Base-by-base conservation (phyloP, 64 coral and sea anemone species). In the Stichodactyla helianthus region DNA sequence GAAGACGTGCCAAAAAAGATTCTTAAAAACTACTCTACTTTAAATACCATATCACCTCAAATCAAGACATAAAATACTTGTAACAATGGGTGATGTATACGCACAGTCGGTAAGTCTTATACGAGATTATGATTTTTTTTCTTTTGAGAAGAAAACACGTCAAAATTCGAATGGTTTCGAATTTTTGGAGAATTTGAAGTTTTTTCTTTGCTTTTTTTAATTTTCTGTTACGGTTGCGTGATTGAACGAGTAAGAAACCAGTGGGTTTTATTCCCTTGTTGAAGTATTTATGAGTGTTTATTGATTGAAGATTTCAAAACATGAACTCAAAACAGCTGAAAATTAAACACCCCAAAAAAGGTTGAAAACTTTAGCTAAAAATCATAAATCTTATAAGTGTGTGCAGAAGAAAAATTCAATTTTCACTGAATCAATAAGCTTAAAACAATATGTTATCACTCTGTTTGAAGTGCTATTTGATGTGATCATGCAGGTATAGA, bases 11-110 rank as follows among this genome's bases (percentile, higher is more conserved):
- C 15, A 25, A 56, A 70, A 53, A 89, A 55, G 6, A 26, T 9
- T 14, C 17, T 20, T 53, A 65, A 16, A 68, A 86, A 53, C 53
- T 87, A 79, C 83, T 71, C 10, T 26, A 27, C 18, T 62, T 17
- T 54, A 31, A 57, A 1, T 18, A 84, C 55, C 25, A 31, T 12
- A 58, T 20, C 22, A 84, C 17, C 22, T 63, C 22, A 61, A 25
- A 44, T 35, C 31, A 61, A 84, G 20, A 25, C 5, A 17, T 4
- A 31, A 63, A 35, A 63, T 51, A 53, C n/a, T 25, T 84, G 6
- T 22, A 6, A 84, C 59, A 68, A 96, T 96, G 94, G 91, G 94
- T 52, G 94, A 96, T 77, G 94, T 93, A 6, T 96, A 96, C 86
- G 80, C 91, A 44, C 79, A 83, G 19, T 90, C 94, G 85, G 94